Conservation (phyloP, 2,113 vertebrate species). For the Cyphomyrus discorhynchus region DNA sequence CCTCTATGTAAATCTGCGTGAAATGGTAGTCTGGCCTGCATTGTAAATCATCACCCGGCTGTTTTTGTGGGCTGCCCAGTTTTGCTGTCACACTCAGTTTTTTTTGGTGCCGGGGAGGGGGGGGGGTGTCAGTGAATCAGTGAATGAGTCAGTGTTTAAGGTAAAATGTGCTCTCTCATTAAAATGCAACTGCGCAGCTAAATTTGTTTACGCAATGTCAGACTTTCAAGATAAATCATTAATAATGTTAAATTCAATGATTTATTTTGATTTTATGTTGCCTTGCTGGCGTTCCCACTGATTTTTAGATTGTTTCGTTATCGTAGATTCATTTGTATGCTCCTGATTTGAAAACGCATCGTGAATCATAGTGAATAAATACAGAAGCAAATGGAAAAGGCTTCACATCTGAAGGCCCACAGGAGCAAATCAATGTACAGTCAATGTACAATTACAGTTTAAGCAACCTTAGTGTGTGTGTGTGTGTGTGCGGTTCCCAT, state of each 20-base stretch:
- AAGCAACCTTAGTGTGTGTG: background rate
- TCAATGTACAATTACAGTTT: background rate
- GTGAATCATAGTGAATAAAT: background rate
- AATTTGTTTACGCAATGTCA: background rate
- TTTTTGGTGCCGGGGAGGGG: background rate
- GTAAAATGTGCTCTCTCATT: background rate
- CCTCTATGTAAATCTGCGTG: constrained; percentile 66
- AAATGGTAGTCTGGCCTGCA: constrained; percentile 68
- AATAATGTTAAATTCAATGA: background rate
- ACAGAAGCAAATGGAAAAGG: background rate
- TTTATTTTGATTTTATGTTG: background rate
- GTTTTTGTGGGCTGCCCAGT: constrained; percentile 58
- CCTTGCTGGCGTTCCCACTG: background rate
- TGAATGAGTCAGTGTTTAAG: background rate
- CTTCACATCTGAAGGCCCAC: background rate
- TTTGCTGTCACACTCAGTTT: constrained; percentile 28
- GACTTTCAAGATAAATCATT: background rate
- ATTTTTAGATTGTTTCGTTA: background rate
- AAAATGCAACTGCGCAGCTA: background rate
- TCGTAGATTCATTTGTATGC: background rate
- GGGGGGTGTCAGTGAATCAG: background rate
- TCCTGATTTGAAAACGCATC: background rate
- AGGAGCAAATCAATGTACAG: background rate
- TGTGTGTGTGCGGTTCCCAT: background rate
- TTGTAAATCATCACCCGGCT: constrained; percentile 60